Evolutionary conservation across 2,888 invertebrate genomes (phyloP).

Genomic region (Gnatocerus cornutus): DNA sequence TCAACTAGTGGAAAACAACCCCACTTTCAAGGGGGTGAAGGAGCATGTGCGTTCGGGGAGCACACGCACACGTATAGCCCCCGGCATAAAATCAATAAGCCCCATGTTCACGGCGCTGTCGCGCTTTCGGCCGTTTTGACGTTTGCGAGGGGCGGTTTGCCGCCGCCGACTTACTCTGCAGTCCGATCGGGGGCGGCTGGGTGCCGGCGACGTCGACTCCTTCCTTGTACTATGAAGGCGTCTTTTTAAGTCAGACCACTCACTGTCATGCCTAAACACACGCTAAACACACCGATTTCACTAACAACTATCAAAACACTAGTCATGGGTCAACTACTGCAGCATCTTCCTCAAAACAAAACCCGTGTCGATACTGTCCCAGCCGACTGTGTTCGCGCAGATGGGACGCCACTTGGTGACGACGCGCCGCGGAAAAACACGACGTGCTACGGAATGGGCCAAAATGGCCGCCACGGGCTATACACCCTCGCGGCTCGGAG

Average conservation of each 20-base stretch:
- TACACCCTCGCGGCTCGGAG: conserved; percentile 4
- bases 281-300: conserved; percentile 52
- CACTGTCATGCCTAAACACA: conserved; percentile 53
- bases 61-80: conserved; percentile 59
- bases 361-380: conserved; percentile 61
- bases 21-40: conserved; percentile 8
- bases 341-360: conserved; percentile 61
- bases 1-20: conserved; percentile 21
- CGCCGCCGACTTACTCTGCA: conserved; percentile 36
- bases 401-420: conserved; percentile 56
- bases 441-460: conserved; percentile 53
- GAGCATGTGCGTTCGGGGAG: conserved; percentile 48
- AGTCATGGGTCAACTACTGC: conserved; percentile 53
- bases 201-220: conserved; percentile 22
- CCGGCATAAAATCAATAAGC: conserved; percentile 69
- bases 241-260: conserved; percentile 41
- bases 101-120: conserved; percentile 65
- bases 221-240: conserved; percentile 10
- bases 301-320: conserved; percentile 51
- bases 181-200: conserved; percentile 21
- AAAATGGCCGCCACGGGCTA: conserved; percentile 60
- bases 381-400: conserved; percentile 57
- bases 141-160: conserved; percentile 45
- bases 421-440: conserved; percentile 53
- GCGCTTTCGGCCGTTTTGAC: conserved; percentile 59